These are phyloP conservation scores for Xanthia icteritia DNA, from an alignment of 2,888 invertebrate genomes.

Conservation along the genomic window DNA sequence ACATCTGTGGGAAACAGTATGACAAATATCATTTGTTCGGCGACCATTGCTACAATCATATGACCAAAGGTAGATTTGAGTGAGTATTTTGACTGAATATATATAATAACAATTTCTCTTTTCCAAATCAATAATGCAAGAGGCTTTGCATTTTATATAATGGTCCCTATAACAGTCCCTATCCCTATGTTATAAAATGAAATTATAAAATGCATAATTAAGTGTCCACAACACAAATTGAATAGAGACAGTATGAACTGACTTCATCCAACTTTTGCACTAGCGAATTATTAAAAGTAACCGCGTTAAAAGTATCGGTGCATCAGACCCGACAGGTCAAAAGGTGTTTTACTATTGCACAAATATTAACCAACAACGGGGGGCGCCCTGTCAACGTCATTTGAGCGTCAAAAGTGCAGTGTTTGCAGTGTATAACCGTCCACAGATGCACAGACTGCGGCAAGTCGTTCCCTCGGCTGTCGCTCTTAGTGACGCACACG, in stretches of 20 bases:
- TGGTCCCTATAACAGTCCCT: too few relatives aligned
- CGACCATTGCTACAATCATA: slow-evolving; percentile 90
- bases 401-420: neutral
- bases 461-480: slow-evolving; percentile 88
- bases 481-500: slow-evolving; percentile 89
- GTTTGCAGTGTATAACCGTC: neutral
- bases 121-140: neutral
- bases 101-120: slow-evolving; percentile 11
- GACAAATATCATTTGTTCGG: slow-evolving; percentile 89
- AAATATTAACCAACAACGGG: neutral
- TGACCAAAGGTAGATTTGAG: slow-evolving; percentile 80
- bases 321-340: neutral
- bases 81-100: slow-evolving; percentile 71
- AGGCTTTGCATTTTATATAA: neutral
- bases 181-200: neutral
- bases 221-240: neutral
- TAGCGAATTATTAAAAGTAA: neutral
- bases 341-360: too few relatives aligned
- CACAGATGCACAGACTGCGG: slow-evolving; percentile 88
- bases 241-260: neutral
- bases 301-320: too few relatives aligned
- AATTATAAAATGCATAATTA: slow-evolving; percentile 10
- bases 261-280: neutral
- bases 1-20: slow-evolving; percentile 89
- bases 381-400: neutral